phyloP scores from a whole-genome alignment of 2,113 vertebrate genomes.

The Cinclus mexicanus region DNA sequence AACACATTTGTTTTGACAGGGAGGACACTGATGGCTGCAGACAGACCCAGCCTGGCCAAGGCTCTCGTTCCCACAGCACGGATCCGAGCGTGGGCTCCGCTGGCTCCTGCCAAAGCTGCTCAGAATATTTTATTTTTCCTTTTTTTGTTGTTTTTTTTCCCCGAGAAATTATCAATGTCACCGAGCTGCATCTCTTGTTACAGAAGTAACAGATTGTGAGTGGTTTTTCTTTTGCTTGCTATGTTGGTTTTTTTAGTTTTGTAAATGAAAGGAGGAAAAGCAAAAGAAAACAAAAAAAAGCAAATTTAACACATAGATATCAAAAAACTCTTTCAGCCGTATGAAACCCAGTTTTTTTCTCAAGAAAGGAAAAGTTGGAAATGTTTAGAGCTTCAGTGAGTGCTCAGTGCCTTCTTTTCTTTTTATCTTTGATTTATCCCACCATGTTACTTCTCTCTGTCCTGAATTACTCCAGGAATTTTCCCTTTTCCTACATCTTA shows the following conservation, averaged over 20 bases:
- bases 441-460: not conserved
- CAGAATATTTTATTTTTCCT: not conserved
- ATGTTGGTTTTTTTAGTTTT: not conserved
- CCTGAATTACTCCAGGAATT: not conserved
- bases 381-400: not conserved
- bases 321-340: not conserved
- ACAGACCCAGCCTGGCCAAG: not conserved
- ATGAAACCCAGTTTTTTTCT: not conserved
- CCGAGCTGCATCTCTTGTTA: not conserved
- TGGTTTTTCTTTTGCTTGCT: not conserved
- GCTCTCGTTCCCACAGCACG: conserved; percentile 1
- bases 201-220: not conserved
- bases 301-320: not conserved
- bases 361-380: not conserved
- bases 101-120: not conserved
- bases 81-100: not conserved
- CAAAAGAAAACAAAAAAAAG: not conserved
- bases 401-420: not conserved
- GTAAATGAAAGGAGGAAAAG: not conserved
- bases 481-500: not conserved
- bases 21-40: conserved; percentile 11
- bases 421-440: not conserved
- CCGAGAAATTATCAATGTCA: not conserved
- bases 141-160: not conserved
- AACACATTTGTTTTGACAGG: conserved; percentile 47